Evolutionary conservation across 2,113 vertebrate species (phyloP).

Genomic region (Aegypius monachus): DNA sequence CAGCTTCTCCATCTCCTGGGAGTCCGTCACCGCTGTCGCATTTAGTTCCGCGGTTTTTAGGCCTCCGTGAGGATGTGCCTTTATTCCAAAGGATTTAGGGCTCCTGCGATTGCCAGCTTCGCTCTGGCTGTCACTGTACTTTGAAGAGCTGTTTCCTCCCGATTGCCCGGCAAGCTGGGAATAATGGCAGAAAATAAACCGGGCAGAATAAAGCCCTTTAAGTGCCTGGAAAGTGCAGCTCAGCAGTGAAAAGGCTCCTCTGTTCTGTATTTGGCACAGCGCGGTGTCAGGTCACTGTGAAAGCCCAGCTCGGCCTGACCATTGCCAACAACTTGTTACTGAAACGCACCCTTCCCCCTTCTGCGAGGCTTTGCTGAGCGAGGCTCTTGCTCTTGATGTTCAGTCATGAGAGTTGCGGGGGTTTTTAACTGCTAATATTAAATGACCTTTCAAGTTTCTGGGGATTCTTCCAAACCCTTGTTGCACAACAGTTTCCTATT

Average conservation of each 20-base stretch:
- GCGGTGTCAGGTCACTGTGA: neutral
- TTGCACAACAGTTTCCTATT: neutral
- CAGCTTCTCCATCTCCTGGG: neutral
- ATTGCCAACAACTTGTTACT: neutral
- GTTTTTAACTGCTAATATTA: neutral
- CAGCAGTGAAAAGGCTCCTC: neutral
- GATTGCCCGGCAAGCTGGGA: neutral
- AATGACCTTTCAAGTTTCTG: neutral
- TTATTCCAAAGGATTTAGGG: neutral
- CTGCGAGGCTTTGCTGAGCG: neutral
- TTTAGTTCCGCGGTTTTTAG: neutral
- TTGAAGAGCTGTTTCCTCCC: slow-evolving; percentile 16
- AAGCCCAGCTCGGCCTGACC: neutral
- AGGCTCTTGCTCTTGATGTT: neutral
- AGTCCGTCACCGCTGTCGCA: neutral
- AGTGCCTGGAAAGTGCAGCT: neutral
- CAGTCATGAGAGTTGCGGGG: neutral
- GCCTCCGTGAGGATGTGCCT: neutral
- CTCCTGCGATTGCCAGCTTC: neutral
- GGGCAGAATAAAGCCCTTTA: neutral
- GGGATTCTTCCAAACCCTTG: neutral
- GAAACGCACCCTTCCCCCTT: neutral
- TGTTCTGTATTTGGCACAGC: slow-evolving; percentile 10
- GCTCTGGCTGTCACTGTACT: neutral
- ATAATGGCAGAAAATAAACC: neutral